phyloP scores from a whole-genome alignment of 2,888 invertebrate species.

The Isoperla grammatica region DNA sequence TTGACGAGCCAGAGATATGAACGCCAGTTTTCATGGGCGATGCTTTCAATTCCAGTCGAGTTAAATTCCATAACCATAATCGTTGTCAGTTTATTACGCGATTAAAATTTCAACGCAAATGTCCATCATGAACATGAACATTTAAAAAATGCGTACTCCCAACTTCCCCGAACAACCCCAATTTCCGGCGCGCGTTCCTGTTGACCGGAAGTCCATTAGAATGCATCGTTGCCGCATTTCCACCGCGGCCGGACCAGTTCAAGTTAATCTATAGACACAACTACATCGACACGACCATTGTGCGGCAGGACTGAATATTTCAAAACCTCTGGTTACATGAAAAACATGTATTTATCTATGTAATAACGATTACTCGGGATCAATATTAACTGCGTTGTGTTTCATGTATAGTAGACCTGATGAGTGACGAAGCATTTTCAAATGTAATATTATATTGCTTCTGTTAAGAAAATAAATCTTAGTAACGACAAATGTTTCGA shows the following conservation, averaged over 20 bases:
- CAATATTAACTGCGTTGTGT: no score
- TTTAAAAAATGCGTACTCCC: neutral
- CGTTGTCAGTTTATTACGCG: no score
- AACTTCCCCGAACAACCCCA: slow-evolving; percentile 12
- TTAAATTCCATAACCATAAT: no score
- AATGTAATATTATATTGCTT: no score
- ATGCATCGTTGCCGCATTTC: slow-evolving; percentile 30
- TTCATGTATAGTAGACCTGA: no score
- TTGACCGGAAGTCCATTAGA: slow-evolving; percentile 29
- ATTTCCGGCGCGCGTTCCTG: slow-evolving; percentile 26
- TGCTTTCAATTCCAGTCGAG: no score
- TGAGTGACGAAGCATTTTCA: no score
- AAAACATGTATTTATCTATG: neutral
- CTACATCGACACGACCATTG: neutral
- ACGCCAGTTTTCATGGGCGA: no score
- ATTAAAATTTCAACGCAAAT: neutral
- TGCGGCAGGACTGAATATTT: neutral
- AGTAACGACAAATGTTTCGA: no score
- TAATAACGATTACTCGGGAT: neutral
- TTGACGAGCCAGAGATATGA: no score
- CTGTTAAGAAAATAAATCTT: no score
- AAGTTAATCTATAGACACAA: slow-evolving; percentile 23
- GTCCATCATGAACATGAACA: neutral
- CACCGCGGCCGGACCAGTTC: slow-evolving; percentile 18
- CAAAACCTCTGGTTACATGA: neutral